A percentile compares a stretch with the other conserved stretches of the same genome.
Evolutionary conservation across 2,888 invertebrate species (phyloP).

Genomic region (Megaustenia siamemsis): DNA sequence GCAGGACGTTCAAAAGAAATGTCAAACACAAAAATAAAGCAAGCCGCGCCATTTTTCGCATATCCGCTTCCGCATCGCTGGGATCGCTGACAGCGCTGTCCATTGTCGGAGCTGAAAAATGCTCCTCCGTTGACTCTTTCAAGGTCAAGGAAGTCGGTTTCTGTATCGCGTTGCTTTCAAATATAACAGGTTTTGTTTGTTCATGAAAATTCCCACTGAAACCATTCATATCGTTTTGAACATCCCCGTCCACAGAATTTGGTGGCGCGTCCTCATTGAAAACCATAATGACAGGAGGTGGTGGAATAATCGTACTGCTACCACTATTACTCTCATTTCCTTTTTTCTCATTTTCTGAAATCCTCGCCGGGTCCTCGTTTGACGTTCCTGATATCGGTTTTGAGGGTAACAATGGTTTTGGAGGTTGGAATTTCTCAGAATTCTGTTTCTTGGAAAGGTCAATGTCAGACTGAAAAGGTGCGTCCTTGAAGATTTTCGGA

Average conservation of each 20-base stretch:
- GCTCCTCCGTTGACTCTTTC: slow-evolving; percentile 42
- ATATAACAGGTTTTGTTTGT: not conserved
- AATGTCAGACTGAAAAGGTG: slow-evolving; percentile 69
- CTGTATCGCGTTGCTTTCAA: not conserved
- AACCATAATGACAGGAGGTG: slow-evolving; percentile 59
- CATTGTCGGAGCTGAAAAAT: slow-evolving; percentile 34
- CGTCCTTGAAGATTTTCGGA: slow-evolving; percentile 73
- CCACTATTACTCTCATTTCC: not conserved
- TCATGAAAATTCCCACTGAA: slow-evolving; percentile 36
- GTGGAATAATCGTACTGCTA: not conserved
- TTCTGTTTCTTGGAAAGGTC: slow-evolving; percentile 58
- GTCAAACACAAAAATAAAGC: slow-evolving; percentile 66
- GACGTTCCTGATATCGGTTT: slow-evolving; percentile 31
- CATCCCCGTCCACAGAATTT: not conserved
- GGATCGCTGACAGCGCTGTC: slow-evolving; percentile 40
- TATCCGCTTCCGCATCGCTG: slow-evolving; percentile 46
- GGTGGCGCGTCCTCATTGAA: slow-evolving; percentile 52
- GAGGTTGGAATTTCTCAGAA: slow-evolving; percentile 16
- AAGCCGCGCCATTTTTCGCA: slow-evolving; percentile 62
- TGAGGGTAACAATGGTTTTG: slow-evolving; percentile 51
- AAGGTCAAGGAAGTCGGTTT: slow-evolving; percentile 44
- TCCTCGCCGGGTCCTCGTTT: slow-evolving; percentile 27
- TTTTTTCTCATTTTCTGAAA: not conserved
- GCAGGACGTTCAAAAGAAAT: slow-evolving; percentile 68
- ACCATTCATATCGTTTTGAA: not conserved